Base-by-base conservation (phyloP, 2,888 invertebrate species). In the Nematopogon swammerdamellus region DNA sequence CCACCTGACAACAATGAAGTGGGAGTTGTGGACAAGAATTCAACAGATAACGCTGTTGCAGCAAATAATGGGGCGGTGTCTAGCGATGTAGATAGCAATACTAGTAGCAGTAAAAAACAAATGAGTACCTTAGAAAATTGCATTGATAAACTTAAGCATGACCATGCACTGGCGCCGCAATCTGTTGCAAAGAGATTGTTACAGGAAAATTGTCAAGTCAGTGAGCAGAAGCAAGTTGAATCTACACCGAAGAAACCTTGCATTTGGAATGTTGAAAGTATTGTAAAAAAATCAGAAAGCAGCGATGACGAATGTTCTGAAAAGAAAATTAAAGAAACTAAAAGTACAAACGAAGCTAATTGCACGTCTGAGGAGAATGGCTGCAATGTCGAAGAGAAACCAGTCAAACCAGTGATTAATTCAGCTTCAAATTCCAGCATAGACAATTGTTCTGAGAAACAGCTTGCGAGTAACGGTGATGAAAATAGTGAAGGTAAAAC, bases 221-320 rank as follows among this genome's bases (percentile, higher is more conserved):
- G 50, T 64, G 57, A 50, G 54, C 62, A 50, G 75, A 76, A 56
- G 59, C 8, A 64, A 52, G 58, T 63, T 54, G 75, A 74, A 57
- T 58, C 66, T 11, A 73, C 74, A 49, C 63, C 70, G 48, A 79
- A 79, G 55, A 79, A 79, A 54, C 79, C 70, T 54, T 76, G 79
- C 58, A 63, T 72, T 48, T 62, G 77, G 50, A 69, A 70, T 54
- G 49, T 62, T 48, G 72, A 70, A 44, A 68, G 77, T 50, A 69
- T 70, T 54, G 49, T 62, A 47, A 71, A 69, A 43, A 68, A 67
- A 57, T 63, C 69, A 3, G 70, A 72, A 51, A 63, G 61, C 54
- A 65, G 71, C 45, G 68, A 66, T 57, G 63, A 68, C 49, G 64
- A 62, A 54, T 60, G 55, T 53, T 54, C 56, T 49, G 67, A 67